These are phyloP conservation scores for Sarcophaga peregrina DNA, from an alignment of 1,140 invertebrate genomes.

Conservation along the genomic window DNA sequence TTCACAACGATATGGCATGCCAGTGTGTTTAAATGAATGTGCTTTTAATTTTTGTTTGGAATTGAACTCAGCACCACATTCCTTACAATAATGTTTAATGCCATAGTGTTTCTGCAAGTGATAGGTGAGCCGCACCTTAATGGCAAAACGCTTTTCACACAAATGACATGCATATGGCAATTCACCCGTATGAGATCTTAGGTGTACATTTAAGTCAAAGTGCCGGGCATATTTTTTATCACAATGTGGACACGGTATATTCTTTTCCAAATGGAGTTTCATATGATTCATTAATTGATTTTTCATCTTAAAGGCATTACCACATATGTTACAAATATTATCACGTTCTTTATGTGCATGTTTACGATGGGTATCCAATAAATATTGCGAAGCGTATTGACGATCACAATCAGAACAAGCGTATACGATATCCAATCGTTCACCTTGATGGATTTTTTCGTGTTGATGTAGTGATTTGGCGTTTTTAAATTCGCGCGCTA, in stretches of 20 bases:
- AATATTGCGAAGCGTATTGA: conserved; percentile 35
- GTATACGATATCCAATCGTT: conserved; percentile 20
- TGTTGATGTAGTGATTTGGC: conserved; percentile 45
- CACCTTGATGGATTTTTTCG: conserved; percentile 41
- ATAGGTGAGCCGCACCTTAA: conserved; percentile 46
- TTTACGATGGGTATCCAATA: conserved; percentile 44
- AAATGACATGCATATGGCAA: conserved; percentile 45
- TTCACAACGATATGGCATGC: conserved; percentile 47
- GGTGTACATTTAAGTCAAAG: conserved; percentile 45
- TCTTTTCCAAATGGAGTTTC: conserved; percentile 47
- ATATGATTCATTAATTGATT: conserved; percentile 46
- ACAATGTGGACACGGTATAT: conserved; percentile 47
- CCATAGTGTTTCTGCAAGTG: conserved; percentile 47
- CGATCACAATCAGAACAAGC: conserved; percentile 43
- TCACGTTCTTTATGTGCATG: conserved; percentile 46
- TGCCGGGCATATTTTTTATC: conserved; percentile 46
- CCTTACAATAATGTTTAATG: conserved; percentile 44
- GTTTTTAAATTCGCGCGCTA: conserved; percentile 45
- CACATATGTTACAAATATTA: conserved; percentile 40
- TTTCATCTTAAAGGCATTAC: conserved; percentile 45
- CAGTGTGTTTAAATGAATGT: conserved; percentile 45
- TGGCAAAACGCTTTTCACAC: conserved; percentile 47
- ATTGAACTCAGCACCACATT: conserved; percentile 45
- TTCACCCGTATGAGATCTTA: conserved; percentile 45
- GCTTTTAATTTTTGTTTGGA: conserved; percentile 46